Base-by-base conservation (phyloP, 2,113 vertebrate species). In the Prietella phreatophila region DNA sequence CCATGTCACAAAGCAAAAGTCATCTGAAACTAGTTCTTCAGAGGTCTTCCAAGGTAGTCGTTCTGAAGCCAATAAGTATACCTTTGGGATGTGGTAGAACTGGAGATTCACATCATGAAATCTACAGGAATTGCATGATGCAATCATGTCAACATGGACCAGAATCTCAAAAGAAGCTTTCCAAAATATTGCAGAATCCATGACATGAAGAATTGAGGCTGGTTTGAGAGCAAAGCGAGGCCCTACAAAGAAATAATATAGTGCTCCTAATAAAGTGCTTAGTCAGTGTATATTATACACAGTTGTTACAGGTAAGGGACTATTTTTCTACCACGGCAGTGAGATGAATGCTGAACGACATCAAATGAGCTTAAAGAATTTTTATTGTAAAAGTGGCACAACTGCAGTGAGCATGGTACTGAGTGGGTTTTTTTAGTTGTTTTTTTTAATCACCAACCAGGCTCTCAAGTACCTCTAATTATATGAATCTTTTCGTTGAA, bases 331-430 rank as follows among this genome's bases (percentile, higher is more conserved):
- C 11, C 82, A 20, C 25, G 11, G 61, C 61, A 11, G 25, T 15
- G 27, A 25, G 42, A 27, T 17, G 14, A 83, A 47, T 22, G 30
- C 69, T 39, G 17, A 39, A 39, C 7, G 8, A 63, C 33, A 39
- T 73, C 17, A 73, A 73, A 73, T 73, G 33, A 84, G 61, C 47
- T 84, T 65, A 56, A 33, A 73, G 53, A 39, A 42, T 61, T 36
- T 10, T 85, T 5, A 61, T 22, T 61, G 20, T 82, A 61, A 82
- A 82, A 42, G 39, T 27, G 9, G 11, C 39, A 42, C 20, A 36
- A 33, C 67, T 36, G 33, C 69, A 19, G 4, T 20, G 50, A 56
- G 53, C 53, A 17, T 27, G 10, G 30, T 42, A 58, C 5, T 65
- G 22, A 75, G 55, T 15, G 69, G 53, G 30, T 2, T n/a, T 60